Conservation (phyloP, 2,113 vertebrate species). For the Carollia perspicillata region DNA sequence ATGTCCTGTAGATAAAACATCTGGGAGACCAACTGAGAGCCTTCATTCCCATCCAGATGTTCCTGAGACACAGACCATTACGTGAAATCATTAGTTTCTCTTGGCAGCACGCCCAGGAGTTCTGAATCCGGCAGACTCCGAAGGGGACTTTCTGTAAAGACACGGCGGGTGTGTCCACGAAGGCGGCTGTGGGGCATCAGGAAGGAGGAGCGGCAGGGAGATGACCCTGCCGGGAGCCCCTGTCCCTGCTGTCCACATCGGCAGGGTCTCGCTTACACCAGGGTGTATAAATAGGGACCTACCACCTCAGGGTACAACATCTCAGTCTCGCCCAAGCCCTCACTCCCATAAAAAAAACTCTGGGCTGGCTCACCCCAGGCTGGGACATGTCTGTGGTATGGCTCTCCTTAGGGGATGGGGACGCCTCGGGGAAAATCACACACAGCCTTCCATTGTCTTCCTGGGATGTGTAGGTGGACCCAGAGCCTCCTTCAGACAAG, state of each 20-base stretch:
- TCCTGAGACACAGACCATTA: slow-evolving; percentile 66
- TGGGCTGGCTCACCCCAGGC: neutral
- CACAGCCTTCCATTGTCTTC: neutral
- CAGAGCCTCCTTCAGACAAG: neutral
- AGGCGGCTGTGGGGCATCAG: neutral
- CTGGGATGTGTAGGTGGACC: neutral
- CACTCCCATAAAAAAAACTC: neutral
- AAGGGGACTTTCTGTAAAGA: neutral
- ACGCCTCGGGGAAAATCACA: neutral
- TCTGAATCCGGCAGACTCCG: slow-evolving; percentile 36
- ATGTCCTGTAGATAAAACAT: slow-evolving; percentile 16
- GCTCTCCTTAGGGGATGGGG: neutral
- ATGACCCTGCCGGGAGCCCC: neutral
- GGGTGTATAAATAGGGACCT: neutral
- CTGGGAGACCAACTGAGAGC: neutral
- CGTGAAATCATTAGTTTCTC: slow-evolving; percentile 58
- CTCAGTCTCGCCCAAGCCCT: neutral
- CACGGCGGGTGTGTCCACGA: neutral
- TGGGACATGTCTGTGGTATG: neutral
- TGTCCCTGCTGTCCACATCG: neutral
- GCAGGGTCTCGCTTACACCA: neutral
- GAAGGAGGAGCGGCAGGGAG: neutral
- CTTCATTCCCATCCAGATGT: slow-evolving; percentile 60
- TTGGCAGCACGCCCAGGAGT: slow-evolving; percentile 60
- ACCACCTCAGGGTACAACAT: neutral